These are phyloP conservation scores for Marasmarcha lunaedactyla DNA, from an alignment of 2,888 invertebrate species.

Conservation along the genomic window DNA sequence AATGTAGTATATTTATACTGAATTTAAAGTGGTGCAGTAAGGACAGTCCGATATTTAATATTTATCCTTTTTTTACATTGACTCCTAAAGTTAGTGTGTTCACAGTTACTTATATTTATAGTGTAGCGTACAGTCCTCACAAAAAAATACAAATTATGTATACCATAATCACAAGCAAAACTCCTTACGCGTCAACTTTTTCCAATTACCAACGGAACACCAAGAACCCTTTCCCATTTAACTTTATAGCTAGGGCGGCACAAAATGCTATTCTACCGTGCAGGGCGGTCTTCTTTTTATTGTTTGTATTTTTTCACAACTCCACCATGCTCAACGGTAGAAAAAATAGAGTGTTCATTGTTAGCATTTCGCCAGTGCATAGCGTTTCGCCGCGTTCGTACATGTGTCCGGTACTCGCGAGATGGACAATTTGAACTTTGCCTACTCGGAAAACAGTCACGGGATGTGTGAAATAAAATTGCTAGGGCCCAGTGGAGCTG, in stretches of 20 bases:
- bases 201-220: neutral
- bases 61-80: no score
- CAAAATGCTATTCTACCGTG: slow-evolving; percentile 35
- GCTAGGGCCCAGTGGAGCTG: no score
- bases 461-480: neutral
- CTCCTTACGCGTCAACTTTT: neutral
- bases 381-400: slow-evolving; percentile 9
- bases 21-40: no score
- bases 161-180: no score
- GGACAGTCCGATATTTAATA: no score
- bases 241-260: slow-evolving; percentile 49
- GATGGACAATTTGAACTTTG: slow-evolving; percentile 1
- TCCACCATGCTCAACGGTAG: slow-evolving; percentile 24
- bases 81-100: no score
- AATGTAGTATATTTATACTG: no score
- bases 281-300: slow-evolving; percentile 34
- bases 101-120: no score
- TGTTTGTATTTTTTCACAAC: slow-evolving; percentile 47
- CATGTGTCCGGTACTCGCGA: slow-evolving; percentile 3
- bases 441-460: neutral
- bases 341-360: slow-evolving; percentile 39
- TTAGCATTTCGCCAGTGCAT: slow-evolving; percentile 31
- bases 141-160: no score
- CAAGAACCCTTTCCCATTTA: slow-evolving; percentile 39
- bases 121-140: no score